Conservation (phyloP, 1,140 invertebrate species). For the Hermetia illucens region DNA sequence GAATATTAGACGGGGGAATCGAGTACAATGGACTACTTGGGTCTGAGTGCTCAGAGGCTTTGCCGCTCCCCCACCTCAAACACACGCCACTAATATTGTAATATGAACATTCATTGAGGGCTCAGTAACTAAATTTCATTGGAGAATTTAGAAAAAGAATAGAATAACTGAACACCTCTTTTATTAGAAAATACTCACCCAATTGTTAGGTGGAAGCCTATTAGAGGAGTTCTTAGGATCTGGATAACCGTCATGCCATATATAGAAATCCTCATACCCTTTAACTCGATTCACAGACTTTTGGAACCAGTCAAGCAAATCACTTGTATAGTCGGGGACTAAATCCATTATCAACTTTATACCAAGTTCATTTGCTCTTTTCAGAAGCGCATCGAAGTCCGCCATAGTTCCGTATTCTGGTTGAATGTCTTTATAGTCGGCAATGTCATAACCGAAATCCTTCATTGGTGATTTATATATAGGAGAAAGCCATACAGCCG, state of each 20-base stretch:
- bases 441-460: conserved; percentile 51
- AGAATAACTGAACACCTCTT: too few relatives aligned
- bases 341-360: conserved; percentile 72
- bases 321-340: conserved; percentile 72
- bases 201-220: conserved; percentile 46
- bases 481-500: conserved; percentile 47
- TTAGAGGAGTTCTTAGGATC: conserved; percentile 31
- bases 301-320: conserved; percentile 56
- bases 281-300: conserved; percentile 40
- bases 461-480: conserved; percentile 43
- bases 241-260: conserved; percentile 44
- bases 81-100: too few relatives aligned
- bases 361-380: conserved; percentile 34
- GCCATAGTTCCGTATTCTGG: conserved; percentile 52
- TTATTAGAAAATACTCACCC: conserved; percentile 40
- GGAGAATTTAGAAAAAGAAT: too few relatives aligned
- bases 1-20: too few relatives aligned
- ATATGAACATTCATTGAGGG: too few relatives aligned
- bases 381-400: conserved; percentile 51
- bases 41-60: too few relatives aligned
- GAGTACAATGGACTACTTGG: too few relatives aligned
- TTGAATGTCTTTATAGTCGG: conserved; percentile 47
- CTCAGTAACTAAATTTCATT: too few relatives aligned
- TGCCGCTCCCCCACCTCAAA: too few relatives aligned
- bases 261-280: conserved; percentile 49